Percentiles rank a stretch among this genome's conserved stretches.
These are phyloP conservation scores for Drosophila nigricruria DNA, from an alignment of 2,888 invertebrate species.

Conservation along the genomic window DNA sequence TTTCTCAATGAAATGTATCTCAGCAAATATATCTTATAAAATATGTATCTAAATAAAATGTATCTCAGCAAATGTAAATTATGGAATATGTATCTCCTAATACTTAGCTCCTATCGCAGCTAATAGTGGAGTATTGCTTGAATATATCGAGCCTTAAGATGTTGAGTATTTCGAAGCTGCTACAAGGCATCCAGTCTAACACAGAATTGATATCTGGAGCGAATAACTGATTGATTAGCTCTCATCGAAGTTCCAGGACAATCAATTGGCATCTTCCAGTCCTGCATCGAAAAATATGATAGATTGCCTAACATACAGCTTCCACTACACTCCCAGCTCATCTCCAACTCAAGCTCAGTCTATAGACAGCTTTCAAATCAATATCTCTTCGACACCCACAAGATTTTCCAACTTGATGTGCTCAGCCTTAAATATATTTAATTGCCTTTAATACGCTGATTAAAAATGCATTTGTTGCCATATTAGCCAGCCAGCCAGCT, in stretches of 20 bases:
- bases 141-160: no score
- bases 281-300: neutral
- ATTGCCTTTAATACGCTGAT: slow-evolving; percentile 11
- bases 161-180: neutral
- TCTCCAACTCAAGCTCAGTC: neutral
- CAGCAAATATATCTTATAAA: neutral
- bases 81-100: neutral
- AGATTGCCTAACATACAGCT: neutral
- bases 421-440: slow-evolving; percentile 10
- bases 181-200: neutral
- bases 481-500: neutral
- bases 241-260: neutral
- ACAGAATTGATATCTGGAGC: neutral
- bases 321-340: neutral
- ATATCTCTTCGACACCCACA: neutral
- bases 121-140: neutral
- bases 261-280: neutral
- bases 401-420: neutral
- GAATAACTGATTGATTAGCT: neutral
- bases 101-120: neutral
- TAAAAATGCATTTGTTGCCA: slow-evolving; percentile 2
- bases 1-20: neutral
- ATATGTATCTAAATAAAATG: neutral
- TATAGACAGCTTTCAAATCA: neutral
- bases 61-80: neutral